phyloP scores from a whole-genome alignment of 1,140 invertebrate species.

The Hyphantria cunea region DNA sequence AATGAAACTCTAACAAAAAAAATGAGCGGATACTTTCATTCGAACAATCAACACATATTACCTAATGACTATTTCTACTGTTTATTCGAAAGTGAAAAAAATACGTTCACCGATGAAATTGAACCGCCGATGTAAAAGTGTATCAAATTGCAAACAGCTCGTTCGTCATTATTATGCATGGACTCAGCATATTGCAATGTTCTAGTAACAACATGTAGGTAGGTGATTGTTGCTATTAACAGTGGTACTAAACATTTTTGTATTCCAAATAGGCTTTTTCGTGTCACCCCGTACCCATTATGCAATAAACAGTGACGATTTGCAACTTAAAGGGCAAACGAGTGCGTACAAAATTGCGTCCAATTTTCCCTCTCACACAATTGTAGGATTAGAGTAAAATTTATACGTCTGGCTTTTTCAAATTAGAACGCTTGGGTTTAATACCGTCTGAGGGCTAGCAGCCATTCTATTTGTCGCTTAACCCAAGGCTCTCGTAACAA shows the following conservation, averaged over 20 bases:
- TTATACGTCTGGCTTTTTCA: slow-evolving; percentile 79
- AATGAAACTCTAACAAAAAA: slow-evolving; percentile 21
- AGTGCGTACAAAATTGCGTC: slow-evolving; percentile 67
- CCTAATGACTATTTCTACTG: slow-evolving; percentile 22
- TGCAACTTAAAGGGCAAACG: slow-evolving; percentile 58
- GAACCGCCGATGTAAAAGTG: slow-evolving; percentile 54
- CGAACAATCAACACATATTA: slow-evolving; percentile 15
- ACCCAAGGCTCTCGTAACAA: slow-evolving; percentile 30
- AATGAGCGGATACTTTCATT: slow-evolving; percentile 17
- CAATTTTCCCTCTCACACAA: slow-evolving; percentile 70
- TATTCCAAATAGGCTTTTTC: slow-evolving; percentile 33
- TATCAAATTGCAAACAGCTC: slow-evolving; percentile 55
- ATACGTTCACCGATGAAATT: slow-evolving; percentile 38
- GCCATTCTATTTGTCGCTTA: slow-evolving; percentile 39
- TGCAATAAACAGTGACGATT: slow-evolving; percentile 55
- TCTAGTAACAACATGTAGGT: slow-evolving; percentile 28
- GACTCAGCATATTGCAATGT: slow-evolving; percentile 13
- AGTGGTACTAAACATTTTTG: slow-evolving; percentile 22
- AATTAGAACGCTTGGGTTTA: slow-evolving; percentile 68
- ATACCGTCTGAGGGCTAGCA: slow-evolving; percentile 57
- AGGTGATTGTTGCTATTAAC: slow-evolving; percentile 24
- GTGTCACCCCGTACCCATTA: slow-evolving; percentile 54
- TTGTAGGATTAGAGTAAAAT: slow-evolving; percentile 73
- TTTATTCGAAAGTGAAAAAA: slow-evolving; percentile 39
- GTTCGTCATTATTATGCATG: slow-evolving; percentile 40